Percentiles rank a stretch among this genome's conserved stretches.
Evolutionary conservation across 2,888 invertebrate genomes (phyloP).

Genomic region (Dolichomitus sp.): DNA sequence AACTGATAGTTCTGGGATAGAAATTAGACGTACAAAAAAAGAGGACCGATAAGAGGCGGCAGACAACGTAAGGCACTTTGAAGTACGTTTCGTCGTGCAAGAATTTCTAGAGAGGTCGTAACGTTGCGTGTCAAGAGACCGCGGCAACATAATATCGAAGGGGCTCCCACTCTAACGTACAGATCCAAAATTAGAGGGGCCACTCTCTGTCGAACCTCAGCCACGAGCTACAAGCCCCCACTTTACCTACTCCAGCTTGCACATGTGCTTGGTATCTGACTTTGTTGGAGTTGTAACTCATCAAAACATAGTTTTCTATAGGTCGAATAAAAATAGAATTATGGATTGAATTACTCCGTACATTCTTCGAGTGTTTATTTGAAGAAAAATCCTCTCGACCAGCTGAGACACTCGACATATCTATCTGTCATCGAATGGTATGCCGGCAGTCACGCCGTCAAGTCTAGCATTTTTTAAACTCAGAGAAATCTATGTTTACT

Average conservation of each 20-base stretch:
- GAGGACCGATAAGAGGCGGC: conserved; percentile 9
- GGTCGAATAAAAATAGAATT: conserved; percentile 33
- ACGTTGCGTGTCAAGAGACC: conserved; percentile 35
- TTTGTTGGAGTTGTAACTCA: conserved; percentile 1
- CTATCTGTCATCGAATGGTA: not conserved
- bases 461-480: not conserved
- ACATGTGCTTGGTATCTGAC: not conserved
- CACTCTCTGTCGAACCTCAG: conserved; percentile 1
- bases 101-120: conserved; percentile 27
- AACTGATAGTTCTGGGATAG: not conserved
- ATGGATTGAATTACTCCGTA: conserved; percentile 23
- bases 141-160: conserved; percentile 28
- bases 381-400: not conserved
- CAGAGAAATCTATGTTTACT: not conserved
- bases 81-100: conserved; percentile 9
- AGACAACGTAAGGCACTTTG: conserved; percentile 9
- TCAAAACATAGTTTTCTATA: not conserved
- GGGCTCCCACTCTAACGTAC: conserved; percentile 16
- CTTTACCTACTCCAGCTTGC: not conserved
- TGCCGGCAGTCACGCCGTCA: not conserved
- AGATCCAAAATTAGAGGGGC: conserved; percentile 58
- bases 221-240: not conserved
- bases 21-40: conserved; percentile 6
- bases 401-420: not conserved
- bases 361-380: conserved; percentile 33